Evolutionary conservation across 2,797 vertebrate species (phyloP).

Genomic region (Amazonetta brasiliensis): DNA sequence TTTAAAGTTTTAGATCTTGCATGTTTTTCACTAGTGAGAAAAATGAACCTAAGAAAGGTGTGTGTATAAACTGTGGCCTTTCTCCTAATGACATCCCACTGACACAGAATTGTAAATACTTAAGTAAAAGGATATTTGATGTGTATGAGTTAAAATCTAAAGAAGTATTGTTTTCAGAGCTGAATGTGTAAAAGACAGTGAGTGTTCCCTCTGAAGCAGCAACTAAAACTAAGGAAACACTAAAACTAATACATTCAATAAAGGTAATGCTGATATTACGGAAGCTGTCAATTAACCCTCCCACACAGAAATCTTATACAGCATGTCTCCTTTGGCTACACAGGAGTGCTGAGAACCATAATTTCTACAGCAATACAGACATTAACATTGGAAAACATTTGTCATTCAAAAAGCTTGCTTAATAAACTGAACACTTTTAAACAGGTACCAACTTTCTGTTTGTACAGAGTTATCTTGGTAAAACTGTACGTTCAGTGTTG

Average conservation of each 20-base stretch:
- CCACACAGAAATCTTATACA: neutral
- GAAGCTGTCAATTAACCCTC: neutral
- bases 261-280: neutral
- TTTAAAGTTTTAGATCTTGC: neutral
- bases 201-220: neutral
- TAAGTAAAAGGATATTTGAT: neutral
- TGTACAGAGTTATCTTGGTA: neutral
- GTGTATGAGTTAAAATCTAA: neutral
- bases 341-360: neutral
- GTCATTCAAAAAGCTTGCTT: neutral
- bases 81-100: neutral
- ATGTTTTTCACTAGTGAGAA: neutral
- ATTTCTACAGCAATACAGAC: neutral
- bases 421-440: neutral
- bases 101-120: neutral
- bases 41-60: fast-evolving
- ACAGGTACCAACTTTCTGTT: neutral
- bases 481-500: neutral
- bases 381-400: neutral
- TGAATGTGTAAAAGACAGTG: neutral
- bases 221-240: neutral
- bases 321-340: neutral
- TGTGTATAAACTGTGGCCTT: neutral
- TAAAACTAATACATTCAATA: neutral
- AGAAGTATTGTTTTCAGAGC: neutral